Base-by-base conservation (phyloP, 92 coral and sea anemone species). In the Metridium senile region DNA sequence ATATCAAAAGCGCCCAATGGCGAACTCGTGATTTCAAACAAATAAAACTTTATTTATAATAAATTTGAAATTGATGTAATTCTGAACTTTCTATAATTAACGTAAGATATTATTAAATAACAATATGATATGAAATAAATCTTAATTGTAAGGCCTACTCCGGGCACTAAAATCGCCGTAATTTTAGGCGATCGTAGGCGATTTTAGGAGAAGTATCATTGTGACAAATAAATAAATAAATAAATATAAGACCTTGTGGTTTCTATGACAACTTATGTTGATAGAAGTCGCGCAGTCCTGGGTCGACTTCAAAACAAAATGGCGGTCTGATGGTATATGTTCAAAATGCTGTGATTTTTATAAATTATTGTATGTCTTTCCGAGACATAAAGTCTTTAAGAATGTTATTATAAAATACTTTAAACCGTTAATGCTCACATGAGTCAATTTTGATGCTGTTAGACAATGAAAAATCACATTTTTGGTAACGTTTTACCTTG, bases 251-350 rank as follows among this genome's bases (percentile, higher is more conserved):
- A 31, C 26, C 3, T 23, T 26, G 18, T 27, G 71, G 52, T 39
- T 39, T 66, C 65, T 26, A 59, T 59, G 65, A 59, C 65, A 26
- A 59, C 65, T 17, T 4, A 47, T 76, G 81, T 76, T 62, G 70
- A 76, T 29, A 21, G 0, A 51, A 65, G 51, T 68, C 72, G 66
- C 43, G 68, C 19, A 46, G 84, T 45, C 84, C 74, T 71, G 84
- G 75, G n/a, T 58, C 56, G 39, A 33, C 4, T 33, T 68, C 49
- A 54, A 79, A 57, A n/a, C 74, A 79, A 79, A 25, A 79, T 79
- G 84, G 84, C 84, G 84, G 84, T 23, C 63, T 25, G 47, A 2
- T 26, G 75, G 66, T 29, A 23, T 30, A 18, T 49, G 52, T 29
- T 25, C 29, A 23, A 32, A 73, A 22, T 71, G 26, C 33, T 56